Conservation (phyloP, 2,888 invertebrate species). For the Eustalomyia histrio region DNA sequence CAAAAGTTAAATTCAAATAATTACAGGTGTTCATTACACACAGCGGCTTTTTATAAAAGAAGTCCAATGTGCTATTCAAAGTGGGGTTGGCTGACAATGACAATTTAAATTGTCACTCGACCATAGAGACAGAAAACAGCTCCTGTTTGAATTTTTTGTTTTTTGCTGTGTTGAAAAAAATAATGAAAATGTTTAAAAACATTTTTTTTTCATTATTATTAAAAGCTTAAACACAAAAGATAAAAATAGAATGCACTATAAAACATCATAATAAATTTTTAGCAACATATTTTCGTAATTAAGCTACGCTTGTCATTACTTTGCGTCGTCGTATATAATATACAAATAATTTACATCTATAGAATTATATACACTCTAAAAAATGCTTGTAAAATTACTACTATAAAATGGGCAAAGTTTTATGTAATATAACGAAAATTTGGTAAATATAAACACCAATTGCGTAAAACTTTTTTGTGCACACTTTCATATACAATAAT, state of each 20-base stretch:
- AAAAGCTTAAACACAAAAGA: slow-evolving; percentile 54
- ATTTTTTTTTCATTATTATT: slow-evolving; percentile 33
- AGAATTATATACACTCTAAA: slow-evolving; percentile 1
- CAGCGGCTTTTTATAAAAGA: slow-evolving; percentile 52
- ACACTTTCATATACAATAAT: too few relatives aligned
- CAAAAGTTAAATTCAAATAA: slow-evolving; percentile 21
- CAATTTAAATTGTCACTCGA: slow-evolving; percentile 63
- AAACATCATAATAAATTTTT: slow-evolving; percentile 45
- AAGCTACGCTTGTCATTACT: slow-evolving; percentile 62
- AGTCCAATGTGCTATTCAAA: not conserved
- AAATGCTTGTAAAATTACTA: too few relatives aligned
- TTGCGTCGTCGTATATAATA: slow-evolving; percentile 19
- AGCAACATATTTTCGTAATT: slow-evolving; percentile 41
- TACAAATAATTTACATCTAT: slow-evolving; percentile 47
- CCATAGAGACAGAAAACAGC: slow-evolving; percentile 54
- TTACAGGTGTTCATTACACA: slow-evolving; percentile 61
- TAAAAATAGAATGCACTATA: slow-evolving; percentile 34
- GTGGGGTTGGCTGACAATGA: slow-evolving; percentile 8
- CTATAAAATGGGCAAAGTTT: too few relatives aligned
- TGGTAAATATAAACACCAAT: too few relatives aligned
- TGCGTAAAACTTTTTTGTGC: too few relatives aligned
- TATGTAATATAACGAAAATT: too few relatives aligned
- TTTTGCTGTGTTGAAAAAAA: slow-evolving; percentile 7
- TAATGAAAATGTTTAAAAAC: slow-evolving; percentile 38
- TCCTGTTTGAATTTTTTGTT: slow-evolving; percentile 40